Evolutionary conservation across 1,140 invertebrate genomes (phyloP).

Genomic region (Capitella teleta): DNA sequence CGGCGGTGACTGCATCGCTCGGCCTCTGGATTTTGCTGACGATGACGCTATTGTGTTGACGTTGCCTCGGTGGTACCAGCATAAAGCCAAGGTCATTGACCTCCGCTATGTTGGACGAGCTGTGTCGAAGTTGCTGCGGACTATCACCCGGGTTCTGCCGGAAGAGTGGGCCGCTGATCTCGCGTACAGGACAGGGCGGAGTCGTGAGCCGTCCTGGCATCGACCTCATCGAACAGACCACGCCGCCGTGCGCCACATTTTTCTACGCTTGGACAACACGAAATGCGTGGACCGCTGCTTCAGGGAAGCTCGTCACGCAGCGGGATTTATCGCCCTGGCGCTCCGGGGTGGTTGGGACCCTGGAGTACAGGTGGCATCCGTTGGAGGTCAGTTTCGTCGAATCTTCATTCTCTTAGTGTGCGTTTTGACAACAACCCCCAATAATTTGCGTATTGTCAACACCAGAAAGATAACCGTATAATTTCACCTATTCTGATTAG

Average conservation of each 20-base stretch:
- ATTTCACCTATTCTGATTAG: neutral
- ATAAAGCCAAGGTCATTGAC: neutral
- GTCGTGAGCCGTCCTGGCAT: neutral
- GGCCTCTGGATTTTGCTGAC: neutral
- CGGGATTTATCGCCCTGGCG: neutral
- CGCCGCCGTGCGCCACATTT: neutral
- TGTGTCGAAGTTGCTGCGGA: neutral
- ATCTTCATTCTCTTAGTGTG: neutral
- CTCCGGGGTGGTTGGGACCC: neutral
- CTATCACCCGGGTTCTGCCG: neutral
- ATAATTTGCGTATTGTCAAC: neutral
- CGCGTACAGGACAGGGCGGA: neutral
- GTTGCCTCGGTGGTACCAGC: neutral
- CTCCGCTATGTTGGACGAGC: neutral
- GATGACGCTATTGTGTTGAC: neutral
- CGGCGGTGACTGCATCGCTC: constrained; percentile 5
- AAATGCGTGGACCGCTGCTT: constrained; percentile 1
- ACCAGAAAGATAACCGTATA: neutral
- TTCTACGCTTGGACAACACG: neutral
- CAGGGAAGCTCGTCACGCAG: neutral
- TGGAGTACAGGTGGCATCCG: neutral
- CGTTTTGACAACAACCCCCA: neutral
- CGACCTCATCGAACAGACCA: neutral
- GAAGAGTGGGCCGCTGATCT: neutral
- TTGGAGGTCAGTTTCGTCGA: neutral